Conservation (phyloP, 2,797 vertebrate genomes). For the Melanotaenia maccullochi region DNA sequence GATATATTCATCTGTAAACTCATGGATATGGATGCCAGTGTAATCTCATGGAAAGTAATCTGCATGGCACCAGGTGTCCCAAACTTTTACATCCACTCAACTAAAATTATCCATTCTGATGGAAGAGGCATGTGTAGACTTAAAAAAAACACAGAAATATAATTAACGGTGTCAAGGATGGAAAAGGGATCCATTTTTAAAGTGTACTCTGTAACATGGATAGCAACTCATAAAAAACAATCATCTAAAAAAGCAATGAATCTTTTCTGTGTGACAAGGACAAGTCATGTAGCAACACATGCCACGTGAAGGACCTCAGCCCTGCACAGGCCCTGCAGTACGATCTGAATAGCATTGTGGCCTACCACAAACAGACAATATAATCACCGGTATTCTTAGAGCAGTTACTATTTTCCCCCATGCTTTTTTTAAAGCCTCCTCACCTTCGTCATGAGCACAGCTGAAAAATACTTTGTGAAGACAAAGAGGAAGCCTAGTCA, state of each 20-base stretch:
- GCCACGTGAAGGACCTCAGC: conserved; percentile 48
- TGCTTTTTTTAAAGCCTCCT: background rate
- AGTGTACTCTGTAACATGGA: no score
- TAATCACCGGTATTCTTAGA: conserved; percentile 58
- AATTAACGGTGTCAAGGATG: background rate
- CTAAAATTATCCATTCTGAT: background rate
- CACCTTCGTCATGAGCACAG: conserved; percentile 49
- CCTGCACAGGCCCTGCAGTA: conserved; percentile 55
- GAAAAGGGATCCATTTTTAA: background rate
- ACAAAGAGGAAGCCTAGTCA: conserved; percentile 8
- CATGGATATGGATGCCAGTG: background rate
- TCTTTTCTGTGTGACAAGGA: background rate
- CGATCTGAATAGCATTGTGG: conserved; percentile 46
- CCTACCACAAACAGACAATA: conserved; percentile 32
- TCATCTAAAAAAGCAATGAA: no score
- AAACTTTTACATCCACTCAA: background rate
- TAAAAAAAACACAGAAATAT: no score
- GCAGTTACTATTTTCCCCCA: conserved; percentile 48
- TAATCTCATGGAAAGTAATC: background rate
- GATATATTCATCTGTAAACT: background rate
- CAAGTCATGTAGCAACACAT: conserved; percentile 41
- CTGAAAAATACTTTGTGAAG: conserved; percentile 8
- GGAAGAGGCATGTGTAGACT: background rate
- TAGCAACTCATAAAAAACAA: background rate
- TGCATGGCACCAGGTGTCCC: background rate